These are phyloP conservation scores for Tinea trinotella DNA, from an alignment of 2,888 invertebrate species.

Conservation along the genomic window DNA sequence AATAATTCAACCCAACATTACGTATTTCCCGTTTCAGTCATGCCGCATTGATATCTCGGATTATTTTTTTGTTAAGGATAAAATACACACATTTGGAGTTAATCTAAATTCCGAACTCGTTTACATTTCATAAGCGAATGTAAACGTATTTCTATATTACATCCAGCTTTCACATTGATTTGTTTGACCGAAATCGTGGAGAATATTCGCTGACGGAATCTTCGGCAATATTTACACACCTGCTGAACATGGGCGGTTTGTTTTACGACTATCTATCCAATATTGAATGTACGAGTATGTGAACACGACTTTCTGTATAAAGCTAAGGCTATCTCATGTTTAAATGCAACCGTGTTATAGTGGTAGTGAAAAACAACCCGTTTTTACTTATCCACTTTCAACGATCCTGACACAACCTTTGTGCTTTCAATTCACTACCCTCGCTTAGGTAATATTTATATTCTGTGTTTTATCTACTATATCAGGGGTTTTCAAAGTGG, in stretches of 20 bases:
- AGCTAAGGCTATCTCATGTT: no score
- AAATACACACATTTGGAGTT: conserved; percentile 5
- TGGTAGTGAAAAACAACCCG: no score
- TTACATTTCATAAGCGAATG: background rate
- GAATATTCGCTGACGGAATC: background rate
- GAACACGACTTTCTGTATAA: no score
- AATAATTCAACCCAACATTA: background rate
- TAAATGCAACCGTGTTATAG: no score
- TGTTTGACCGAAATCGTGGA: background rate
- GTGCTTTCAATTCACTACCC: no score
- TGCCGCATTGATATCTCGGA: background rate
- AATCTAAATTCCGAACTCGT: background rate
- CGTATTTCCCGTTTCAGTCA: background rate
- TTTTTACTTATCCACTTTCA: no score
- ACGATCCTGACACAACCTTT: no score
- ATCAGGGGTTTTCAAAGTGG: no score
- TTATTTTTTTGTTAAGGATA: background rate
- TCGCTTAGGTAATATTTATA: no score
- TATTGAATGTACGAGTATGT: no score
- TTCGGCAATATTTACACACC: background rate
- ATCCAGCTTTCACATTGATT: background rate
- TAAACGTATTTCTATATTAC: conserved; percentile 1
- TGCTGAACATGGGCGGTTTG: background rate
- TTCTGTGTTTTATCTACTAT: no score
- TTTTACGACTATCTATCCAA: no score